Evolutionary conservation across 1,140 invertebrate species (phyloP), one percentile per base, ranked within the genome.

Genomic region (Heliconius himera): DNA sequence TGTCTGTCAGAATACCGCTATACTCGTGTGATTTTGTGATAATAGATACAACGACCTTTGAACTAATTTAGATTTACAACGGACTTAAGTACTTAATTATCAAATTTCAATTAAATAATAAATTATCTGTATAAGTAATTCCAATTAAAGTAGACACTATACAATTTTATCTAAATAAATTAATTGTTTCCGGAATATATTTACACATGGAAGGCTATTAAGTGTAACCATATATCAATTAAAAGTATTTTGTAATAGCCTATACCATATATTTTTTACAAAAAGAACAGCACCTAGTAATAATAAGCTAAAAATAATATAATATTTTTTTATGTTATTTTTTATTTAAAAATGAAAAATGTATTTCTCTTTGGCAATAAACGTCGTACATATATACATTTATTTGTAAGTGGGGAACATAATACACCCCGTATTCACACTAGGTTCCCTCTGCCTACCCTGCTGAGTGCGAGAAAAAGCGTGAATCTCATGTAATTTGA

Each of bases 61-160:
- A 75, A 70, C 60, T 76, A 76, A 76, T 76, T 76, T 38, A 60
- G 20, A 70, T 70, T 29, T 70, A 46, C 70, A 29, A 46, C 18
- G 16, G 60, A 18, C 38, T 70, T 76, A 22, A 70, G 26, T 29
- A 66, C 22, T 13, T 66, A 29, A 11, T 66, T 66, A 29, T 66
- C 13, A 29, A 66, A 66, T 13, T 66, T 29, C 22, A 66, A 66
- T 66, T 66, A 66, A 66, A 26, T 66, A 29, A 26, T 29, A 66
- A 66, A 16, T 66, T 26, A 11, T 26, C 1, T 26, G 29, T 66
- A 54, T 29, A 29, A 29, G 22, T 66, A 13, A 66, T 26, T 5
- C 11, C 1, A 11, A 11, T 16, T 66, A 66, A 66, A 16, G 29
- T 29, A 13, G n/a, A 66, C n/a, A 66, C 26, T 26, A 5, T 36